Conservation (phyloP, 53 echinoderm and acorn worm species). For the Hippasteria phrygiana region DNA sequence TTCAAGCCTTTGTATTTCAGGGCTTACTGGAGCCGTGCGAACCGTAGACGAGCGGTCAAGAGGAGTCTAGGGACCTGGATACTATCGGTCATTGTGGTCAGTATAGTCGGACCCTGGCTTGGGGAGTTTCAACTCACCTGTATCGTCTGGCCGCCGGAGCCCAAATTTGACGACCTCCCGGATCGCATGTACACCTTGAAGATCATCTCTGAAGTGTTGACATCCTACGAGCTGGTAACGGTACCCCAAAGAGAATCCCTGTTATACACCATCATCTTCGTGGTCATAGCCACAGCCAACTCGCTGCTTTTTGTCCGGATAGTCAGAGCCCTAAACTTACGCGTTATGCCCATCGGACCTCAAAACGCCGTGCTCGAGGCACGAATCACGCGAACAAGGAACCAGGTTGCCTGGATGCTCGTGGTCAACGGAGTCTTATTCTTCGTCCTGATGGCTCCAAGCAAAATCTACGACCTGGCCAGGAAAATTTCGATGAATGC, state of each 20-base stretch:
- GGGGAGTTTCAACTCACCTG: constrained; percentile 21
- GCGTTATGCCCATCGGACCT: constrained; percentile 18
- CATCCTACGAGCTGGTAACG: constrained; percentile 34
- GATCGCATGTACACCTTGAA: constrained; percentile 29
- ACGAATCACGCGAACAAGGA: constrained; percentile 23
- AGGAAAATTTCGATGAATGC: not conserved
- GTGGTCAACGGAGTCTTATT: constrained; percentile 40
- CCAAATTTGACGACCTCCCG: constrained; percentile 1
- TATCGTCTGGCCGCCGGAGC: constrained; percentile 9
- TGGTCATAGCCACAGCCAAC: constrained; percentile 22
- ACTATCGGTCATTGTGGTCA: constrained; percentile 9
- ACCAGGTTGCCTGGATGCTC: constrained; percentile 61
- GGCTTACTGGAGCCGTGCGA: constrained; percentile 20
- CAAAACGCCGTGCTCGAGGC: constrained; percentile 33
- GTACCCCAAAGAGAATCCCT: constrained; percentile 26
- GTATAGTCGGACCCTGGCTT: constrained; percentile 31
- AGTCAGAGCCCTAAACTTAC: constrained; percentile 29
- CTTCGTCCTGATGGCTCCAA: constrained; percentile 47
- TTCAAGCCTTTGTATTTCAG: constrained; percentile 32
- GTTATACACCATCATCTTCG: constrained; percentile 42
- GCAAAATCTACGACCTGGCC: constrained; percentile 38
- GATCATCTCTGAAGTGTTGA: not conserved
- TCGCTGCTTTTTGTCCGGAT: constrained; percentile 34
- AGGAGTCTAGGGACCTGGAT: constrained; percentile 21
- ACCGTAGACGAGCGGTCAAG: constrained; percentile 18